Percentiles rank a stretch among this genome's conserved stretches.
Conservation (phyloP, 1,140 invertebrate genomes). For the Aphis craccivora region DNA sequence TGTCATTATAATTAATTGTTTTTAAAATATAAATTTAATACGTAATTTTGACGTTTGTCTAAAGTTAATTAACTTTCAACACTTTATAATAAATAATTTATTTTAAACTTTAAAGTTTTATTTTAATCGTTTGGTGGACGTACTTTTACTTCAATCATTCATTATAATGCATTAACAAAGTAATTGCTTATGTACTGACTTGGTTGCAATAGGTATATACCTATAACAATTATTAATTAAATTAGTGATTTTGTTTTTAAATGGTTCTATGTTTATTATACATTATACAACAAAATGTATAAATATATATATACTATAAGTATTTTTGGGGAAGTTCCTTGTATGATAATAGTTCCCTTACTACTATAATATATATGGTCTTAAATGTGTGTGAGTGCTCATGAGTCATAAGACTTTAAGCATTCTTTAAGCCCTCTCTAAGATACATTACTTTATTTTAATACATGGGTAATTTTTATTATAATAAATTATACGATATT, state of each 20-base stretch:
- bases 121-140: neutral
- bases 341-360: too few species aligned
- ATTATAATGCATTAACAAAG: neutral
- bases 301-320: too few species aligned
- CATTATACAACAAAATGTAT: too few species aligned
- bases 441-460: too few species aligned
- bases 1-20: slow-evolving; percentile 49
- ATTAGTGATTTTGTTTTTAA: neutral
- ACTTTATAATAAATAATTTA: slow-evolving; percentile 15
- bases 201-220: neutral
- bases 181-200: neutral
- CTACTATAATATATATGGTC: too few species aligned
- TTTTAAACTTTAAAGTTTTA: slow-evolving; percentile 12
- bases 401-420: too few species aligned
- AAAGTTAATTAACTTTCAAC: slow-evolving; percentile 4
- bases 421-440: too few species aligned
- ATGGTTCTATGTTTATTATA: neutral
- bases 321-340: too few species aligned
- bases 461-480: too few species aligned
- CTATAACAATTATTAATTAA: neutral
- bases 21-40: neutral
- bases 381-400: too few species aligned
- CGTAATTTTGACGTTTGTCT: neutral
- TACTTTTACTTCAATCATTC: neutral
- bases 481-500: too few species aligned